Percentiles rank a stretch among this genome's conserved stretches.
Evolutionary conservation across 2,888 invertebrate species (phyloP).

Genomic region (Fragum fragum): DNA sequence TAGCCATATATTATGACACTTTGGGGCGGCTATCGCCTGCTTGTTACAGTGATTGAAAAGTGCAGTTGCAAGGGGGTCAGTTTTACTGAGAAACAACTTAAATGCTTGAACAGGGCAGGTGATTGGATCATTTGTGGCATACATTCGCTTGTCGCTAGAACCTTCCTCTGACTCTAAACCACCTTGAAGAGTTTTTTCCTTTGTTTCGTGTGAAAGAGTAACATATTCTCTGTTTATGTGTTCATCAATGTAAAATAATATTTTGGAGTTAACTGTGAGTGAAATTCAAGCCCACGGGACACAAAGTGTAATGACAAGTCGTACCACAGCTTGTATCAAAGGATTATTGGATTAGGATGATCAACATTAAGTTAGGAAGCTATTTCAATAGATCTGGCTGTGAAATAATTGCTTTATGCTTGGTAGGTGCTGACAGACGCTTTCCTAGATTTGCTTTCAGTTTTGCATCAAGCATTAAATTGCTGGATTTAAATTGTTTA

Average conservation of each 20-base stretch:
- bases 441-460: conserved; percentile 4
- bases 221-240: conserved; percentile 9
- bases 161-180: conserved; percentile 23
- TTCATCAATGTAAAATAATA: neutral
- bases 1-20: too few relatives aligned
- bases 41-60: conserved; percentile 22
- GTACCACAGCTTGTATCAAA: conserved; percentile 23
- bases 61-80: conserved; percentile 3
- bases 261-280: conserved; percentile 6
- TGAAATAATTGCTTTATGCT: conserved; percentile 29
- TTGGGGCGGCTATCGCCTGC: too few relatives aligned
- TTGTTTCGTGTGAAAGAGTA: conserved; percentile 3
- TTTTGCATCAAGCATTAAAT: conserved; percentile 25
- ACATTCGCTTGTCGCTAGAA: conserved; percentile 40
- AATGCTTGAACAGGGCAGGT: conserved; percentile 39
- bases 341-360: conserved; percentile 30
- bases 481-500: conserved; percentile 23
- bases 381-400: conserved; percentile 25
- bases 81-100: conserved; percentile 22
- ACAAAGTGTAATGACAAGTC: conserved; percentile 34
- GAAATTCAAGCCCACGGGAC: conserved; percentile 37
- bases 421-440: conserved; percentile 28
- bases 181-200: conserved; percentile 8
- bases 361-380: conserved; percentile 26
- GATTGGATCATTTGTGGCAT: conserved; percentile 2